Evolutionary conservation across 2,888 invertebrate genomes (phyloP), one percentile per base, ranked within the genome.

Genomic region (Philhelius pedissequus): DNA sequence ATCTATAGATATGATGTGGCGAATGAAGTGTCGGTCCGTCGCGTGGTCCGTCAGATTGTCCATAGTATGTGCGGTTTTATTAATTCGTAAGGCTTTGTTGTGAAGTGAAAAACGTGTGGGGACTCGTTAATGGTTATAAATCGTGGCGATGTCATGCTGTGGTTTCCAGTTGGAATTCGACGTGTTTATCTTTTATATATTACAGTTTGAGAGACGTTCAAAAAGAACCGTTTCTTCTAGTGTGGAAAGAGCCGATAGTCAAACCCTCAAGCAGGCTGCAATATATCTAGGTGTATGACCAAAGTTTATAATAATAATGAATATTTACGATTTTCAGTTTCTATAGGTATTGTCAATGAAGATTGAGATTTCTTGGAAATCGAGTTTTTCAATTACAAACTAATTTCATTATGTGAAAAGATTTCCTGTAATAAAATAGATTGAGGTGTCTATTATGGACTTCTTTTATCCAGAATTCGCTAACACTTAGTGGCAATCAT

Each of bases 81-180:
- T 50, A 60, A 60, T 56, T 56, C 43, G 43, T 40, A 13, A 27
- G 18, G 4, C 35, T 45, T 20, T 18, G 30, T 18, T 32, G 38
- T 45, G 69, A 32, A 40, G 30, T 40, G 58, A 60, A 50, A n/a
- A 62, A 62, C 60, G 43, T 77, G 70, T 18, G 32, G 60, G 60
- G 60, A 11, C 32, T 60, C 13, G 9, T 62, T 70, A 52, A 70
- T 69, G 20, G 62, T 30, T 62, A 52, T 43, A 62, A 62, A 62
- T 62, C 27, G 43, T 32, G 32, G 64, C 18, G 48, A 35, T 32
- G 45, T 64, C 64, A 48, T 64, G 64, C 48, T 64, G 64, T 35
- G 30, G 30, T 45, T 48, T 48, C 18, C 4, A 22, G 30, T 27
- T 64, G 45, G 64, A 64, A 64, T 64, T 15, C 22, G 64, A 1